These are phyloP conservation scores for Apostichopus parvimensis DNA, from an alignment of 35 echinoderm and acorn worm species.

Conservation along the genomic window DNA sequence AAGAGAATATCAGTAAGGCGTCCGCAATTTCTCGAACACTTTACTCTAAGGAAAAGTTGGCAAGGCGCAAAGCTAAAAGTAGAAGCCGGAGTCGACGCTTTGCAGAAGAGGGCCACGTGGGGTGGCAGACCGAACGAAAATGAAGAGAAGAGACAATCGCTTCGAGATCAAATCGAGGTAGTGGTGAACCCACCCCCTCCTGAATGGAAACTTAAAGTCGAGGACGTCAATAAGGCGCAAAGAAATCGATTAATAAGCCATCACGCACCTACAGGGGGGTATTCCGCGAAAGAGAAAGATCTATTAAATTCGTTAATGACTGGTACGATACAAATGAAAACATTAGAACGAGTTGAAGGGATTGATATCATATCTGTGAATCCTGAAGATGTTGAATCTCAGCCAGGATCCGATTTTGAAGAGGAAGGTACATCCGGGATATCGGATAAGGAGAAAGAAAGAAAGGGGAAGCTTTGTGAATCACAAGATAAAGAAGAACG, in stretches of 20 bases:
- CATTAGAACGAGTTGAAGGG: background rate
- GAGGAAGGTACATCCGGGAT: background rate
- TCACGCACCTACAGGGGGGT: slow-evolving; percentile 31
- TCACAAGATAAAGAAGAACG: background rate
- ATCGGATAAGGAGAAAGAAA: background rate
- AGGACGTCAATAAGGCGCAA: background rate
- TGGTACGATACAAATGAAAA: slow-evolving; percentile 18
- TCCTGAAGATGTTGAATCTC: background rate
- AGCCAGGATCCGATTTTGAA: background rate
- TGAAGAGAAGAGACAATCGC: slow-evolving; percentile 4
- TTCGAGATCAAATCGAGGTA: slow-evolving; percentile 40
- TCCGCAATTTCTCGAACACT: background rate
- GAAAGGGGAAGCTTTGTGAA: no score
- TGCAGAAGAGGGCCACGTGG: background rate
- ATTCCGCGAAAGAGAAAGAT: slow-evolving; percentile 37
- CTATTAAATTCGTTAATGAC: slow-evolving; percentile 25
- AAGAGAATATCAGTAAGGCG: background rate
- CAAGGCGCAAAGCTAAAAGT: slow-evolving; percentile 11
- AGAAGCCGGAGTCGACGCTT: background rate
- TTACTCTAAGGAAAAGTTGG: background rate
- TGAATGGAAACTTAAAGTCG: slow-evolving; percentile 41
- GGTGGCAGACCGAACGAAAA: background rate
- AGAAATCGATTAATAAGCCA: background rate
- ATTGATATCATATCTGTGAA: background rate
- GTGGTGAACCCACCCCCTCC: slow-evolving; percentile 52